Base-by-base conservation (phyloP, 2,797 vertebrate species). In the Sebastes nivosus region DNA sequence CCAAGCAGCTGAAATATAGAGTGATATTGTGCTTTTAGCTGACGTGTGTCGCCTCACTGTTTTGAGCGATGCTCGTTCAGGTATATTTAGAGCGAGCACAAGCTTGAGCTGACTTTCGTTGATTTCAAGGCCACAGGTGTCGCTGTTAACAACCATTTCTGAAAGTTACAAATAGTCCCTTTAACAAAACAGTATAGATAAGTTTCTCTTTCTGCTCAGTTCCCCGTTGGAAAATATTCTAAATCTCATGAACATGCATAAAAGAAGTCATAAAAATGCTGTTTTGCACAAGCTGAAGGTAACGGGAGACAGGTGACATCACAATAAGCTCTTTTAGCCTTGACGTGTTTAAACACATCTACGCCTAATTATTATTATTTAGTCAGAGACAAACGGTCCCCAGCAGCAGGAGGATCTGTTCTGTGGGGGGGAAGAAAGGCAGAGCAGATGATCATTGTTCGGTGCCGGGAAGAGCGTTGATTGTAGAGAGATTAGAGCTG, bases 401-500 rank as follows among this genome's bases (percentile, higher is more conserved):
- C 36, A 38, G 36, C 36, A 25, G 58, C 24, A 27, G 58, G 67
- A 69, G 12, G 36, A 38, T 38, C 36, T 38, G 36, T 38, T 46
- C 38, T 72, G 63, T 46, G 38, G 64, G 24, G 57, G 79, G 36
- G 36, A 14, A 38, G 36, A 72, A 24, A 59, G 20, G 11, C 29
- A 29, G 22, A 55, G 8, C 29, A 36, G 38, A 59, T 74, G 63
- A 54, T 67, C 11, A 75, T 66, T 67, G 82, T 63, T 77, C 46
- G 18, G 57, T 86, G 73, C 63, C 25, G 55, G 63, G 70, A 71
- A 67, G 20, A 24, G 20, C 1, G 3, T 52, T 14, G 73, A 75
- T 42, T 46, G 32, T 72, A 46, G 22, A 16, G 71, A 68, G 50
- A 67, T 73, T 27, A 67, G 34, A 14, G 27, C 52, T 14, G 67